Percentiles rank a stretch among this genome's conserved stretches.
Conservation (phyloP, 2,888 invertebrate species). For the Deroplatys truncata region DNA sequence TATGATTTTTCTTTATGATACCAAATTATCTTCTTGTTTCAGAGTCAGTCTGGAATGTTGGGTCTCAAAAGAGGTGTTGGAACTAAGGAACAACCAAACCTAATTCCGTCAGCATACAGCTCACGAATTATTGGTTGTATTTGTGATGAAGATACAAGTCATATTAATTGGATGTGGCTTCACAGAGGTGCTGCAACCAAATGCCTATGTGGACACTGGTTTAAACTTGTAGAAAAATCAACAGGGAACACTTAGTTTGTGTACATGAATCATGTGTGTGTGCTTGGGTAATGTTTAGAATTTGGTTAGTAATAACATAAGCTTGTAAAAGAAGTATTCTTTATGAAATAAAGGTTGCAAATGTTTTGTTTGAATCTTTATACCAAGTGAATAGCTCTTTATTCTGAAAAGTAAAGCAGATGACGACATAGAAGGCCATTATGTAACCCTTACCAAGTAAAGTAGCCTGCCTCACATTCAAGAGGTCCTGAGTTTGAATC, state of each 20-base stretch:
- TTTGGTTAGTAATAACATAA: too few species aligned
- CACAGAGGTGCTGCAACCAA: slow-evolving; percentile 83
- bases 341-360: too few species aligned
- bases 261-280: neutral
- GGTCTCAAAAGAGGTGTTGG: slow-evolving; percentile 74
- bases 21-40: neutral
- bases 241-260: neutral
- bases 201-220: slow-evolving; percentile 97
- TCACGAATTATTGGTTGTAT: slow-evolving; percentile 91
- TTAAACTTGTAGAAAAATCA: slow-evolving; percentile 79
- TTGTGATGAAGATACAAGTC: slow-evolving; percentile 90
- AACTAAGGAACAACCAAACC: slow-evolving; percentile 79
- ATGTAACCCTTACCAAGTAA: too few species aligned
- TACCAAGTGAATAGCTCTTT: too few species aligned
- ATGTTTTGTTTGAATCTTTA: too few species aligned
- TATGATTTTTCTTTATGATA: too few species aligned
- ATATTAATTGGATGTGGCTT: slow-evolving; percentile 93
- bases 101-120: slow-evolving; percentile 86
- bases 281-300: too few species aligned
- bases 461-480: too few species aligned
- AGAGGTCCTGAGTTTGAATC: too few species aligned
- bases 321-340: too few species aligned
- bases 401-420: too few species aligned
- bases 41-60: slow-evolving; percentile 45
- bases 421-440: too few species aligned